These are phyloP conservation scores for Helostoma temminkii DNA, from an alignment of 2,797 vertebrate genomes.

Conservation along the genomic window DNA sequence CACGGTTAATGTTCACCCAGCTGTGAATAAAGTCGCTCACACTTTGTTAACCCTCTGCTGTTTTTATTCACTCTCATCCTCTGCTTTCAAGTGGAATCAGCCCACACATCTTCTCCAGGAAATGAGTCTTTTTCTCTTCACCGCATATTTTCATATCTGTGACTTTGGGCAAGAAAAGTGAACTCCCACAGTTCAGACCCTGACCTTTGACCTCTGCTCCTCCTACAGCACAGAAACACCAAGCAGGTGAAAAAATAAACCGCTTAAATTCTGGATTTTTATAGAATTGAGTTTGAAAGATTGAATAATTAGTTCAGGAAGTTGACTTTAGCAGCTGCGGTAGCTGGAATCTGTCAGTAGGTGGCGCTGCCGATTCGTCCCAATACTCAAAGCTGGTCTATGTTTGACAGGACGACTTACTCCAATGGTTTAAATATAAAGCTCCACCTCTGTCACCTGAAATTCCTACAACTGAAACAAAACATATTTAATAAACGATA, in stretches of 20 bases:
- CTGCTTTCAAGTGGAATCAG: not conserved
- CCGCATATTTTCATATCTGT: not conserved
- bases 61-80: not conserved
- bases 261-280: accelerated
- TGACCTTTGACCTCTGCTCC: constrained; percentile 18
- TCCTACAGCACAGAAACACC: too few species aligned
- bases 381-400: constrained; percentile 8
- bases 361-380: constrained; percentile 1
- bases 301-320: not conserved
- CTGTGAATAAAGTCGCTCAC: too few species aligned
- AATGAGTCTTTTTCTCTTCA: not conserved
- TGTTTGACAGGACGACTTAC: constrained; percentile 24
- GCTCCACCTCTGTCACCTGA: too few species aligned
- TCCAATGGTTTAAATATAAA: not conserved
- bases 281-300: not conserved
- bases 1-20: too few species aligned
- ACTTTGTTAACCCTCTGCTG: too few species aligned
- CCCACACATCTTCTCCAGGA: not conserved
- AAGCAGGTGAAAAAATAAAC: not conserved
- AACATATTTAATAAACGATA: too few species aligned
- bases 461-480: too few species aligned
- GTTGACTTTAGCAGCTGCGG: not conserved
- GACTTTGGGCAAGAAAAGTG: not conserved
- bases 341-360: not conserved
- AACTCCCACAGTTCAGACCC: not conserved